phyloP scores from a whole-genome alignment of 2,888 invertebrate genomes.

The Yponomeuta evonymella region DNA sequence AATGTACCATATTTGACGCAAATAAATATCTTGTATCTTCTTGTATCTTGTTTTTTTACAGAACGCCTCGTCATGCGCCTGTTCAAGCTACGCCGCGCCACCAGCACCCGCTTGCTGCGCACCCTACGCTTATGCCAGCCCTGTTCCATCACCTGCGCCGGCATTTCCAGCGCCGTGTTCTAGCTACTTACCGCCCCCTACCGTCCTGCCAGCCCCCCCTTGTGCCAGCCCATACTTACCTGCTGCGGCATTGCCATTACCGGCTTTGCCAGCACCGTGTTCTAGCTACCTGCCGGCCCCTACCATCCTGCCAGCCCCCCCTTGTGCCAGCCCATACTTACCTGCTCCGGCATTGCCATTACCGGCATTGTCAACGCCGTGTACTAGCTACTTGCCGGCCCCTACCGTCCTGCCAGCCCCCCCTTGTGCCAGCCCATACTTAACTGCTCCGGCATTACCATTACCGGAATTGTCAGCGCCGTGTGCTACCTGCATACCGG shows the following conservation, averaged over 20 bases:
- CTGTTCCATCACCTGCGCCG: neutral
- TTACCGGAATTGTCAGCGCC: neutral
- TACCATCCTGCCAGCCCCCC: neutral
- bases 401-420: neutral
- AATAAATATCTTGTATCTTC: too few relatives aligned
- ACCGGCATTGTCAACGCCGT: too few relatives aligned
- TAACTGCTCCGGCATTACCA: neutral
- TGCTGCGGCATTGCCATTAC: neutral
- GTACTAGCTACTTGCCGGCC: neutral
- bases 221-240: neutral
- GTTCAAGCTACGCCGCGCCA: neutral
- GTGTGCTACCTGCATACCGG: neutral
- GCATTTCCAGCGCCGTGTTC: neutral
- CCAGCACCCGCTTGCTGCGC: neutral
- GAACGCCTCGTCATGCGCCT: neutral
- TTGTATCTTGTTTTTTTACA: neutral
- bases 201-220: neutral
- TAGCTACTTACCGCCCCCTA: neutral
- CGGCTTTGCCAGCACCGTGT: neutral
- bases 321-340: neutral
- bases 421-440: neutral
- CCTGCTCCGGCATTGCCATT: neutral
- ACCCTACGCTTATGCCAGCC: neutral
- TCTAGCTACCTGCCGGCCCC: neutral
- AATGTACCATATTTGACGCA: too few relatives aligned